A percentile compares a stretch with the other conserved stretches of the same genome.
Evolutionary conservation across 1,140 invertebrate genomes (phyloP).

Genomic region (Neuroterus valhalla): DNA sequence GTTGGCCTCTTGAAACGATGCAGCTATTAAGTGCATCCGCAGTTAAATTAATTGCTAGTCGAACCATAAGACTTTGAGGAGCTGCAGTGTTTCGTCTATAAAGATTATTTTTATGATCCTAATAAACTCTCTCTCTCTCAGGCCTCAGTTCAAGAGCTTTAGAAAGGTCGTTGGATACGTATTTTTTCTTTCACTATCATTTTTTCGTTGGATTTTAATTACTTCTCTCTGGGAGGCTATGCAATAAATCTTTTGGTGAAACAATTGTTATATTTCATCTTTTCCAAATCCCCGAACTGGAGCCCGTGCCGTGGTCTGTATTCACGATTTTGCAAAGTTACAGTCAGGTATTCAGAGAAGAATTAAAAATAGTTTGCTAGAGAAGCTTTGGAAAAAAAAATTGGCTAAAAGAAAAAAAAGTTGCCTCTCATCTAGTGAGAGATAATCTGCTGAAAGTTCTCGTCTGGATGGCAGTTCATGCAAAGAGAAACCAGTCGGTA

Average conservation of each 20-base stretch:
- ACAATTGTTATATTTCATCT: too few species aligned
- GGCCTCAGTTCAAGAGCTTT: constrained; percentile 3
- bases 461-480: constrained; percentile 36
- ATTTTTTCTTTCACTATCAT: neutral
- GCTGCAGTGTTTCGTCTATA: constrained; percentile 14
- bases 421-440: constrained; percentile 35
- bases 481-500: constrained; percentile 58
- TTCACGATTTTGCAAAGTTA: too few species aligned
- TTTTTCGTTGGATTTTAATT: neutral
- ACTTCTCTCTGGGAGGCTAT: too few species aligned
- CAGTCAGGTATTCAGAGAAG: too few species aligned
- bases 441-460: constrained; percentile 18
- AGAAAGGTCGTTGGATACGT: constrained; percentile 1
- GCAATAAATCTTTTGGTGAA: constrained; percentile 25
- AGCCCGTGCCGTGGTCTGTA: too few species aligned
- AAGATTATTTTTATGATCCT: constrained; percentile 23
- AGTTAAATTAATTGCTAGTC: constrained; percentile 11
- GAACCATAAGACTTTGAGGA: constrained; percentile 1
- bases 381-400: constrained; percentile 10
- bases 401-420: constrained; percentile 2
- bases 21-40: neutral
- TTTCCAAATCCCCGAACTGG: too few species aligned
- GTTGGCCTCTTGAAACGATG: neutral
- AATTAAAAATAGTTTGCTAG: neutral
- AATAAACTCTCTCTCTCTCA: neutral